These are phyloP conservation scores for Cinara cedri DNA, from an alignment of 2,888 invertebrate species.

Conservation along the genomic window DNA sequence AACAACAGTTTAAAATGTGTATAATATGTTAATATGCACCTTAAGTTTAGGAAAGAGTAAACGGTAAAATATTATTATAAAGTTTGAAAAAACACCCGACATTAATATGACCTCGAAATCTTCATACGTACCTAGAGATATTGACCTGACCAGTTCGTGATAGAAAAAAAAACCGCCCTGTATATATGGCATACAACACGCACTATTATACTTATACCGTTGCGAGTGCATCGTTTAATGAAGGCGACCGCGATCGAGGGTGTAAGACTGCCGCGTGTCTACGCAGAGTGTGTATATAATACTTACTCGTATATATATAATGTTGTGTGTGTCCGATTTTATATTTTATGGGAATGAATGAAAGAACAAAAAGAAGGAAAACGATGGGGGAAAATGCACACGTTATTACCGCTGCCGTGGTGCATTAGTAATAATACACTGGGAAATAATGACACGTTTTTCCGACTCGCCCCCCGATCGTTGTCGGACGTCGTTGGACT, in stretches of 20 bases:
- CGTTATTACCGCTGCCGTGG: too few relatives aligned
- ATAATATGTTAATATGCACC: too few relatives aligned
- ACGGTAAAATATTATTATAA: too few relatives aligned
- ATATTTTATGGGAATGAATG: not conserved
- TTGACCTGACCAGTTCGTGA: too few relatives aligned
- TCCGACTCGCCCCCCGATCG: not conserved
- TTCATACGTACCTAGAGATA: too few relatives aligned
- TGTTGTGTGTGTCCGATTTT: not conserved
- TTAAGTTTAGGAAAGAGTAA: too few relatives aligned
- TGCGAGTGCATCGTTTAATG: not conserved
- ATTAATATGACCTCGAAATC: too few relatives aligned
- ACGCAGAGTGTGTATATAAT: not conserved
- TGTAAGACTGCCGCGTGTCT: not conserved
- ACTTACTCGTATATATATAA: not conserved
- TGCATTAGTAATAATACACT: constrained; percentile 5
- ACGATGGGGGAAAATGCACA: constrained; percentile 14
- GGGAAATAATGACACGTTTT: constrained; percentile 21
- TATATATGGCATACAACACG: too few relatives aligned
- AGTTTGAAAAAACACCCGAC: too few relatives aligned
- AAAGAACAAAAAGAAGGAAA: not conserved
- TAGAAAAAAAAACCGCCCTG: not conserved
- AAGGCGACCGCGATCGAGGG: not conserved
- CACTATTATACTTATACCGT: too few relatives aligned
- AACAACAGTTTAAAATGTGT: too few relatives aligned
- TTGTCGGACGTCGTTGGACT: too few relatives aligned